Evolutionary conservation across 2,888 invertebrate species (phyloP), one percentile per base, ranked within the genome.

Genomic region (Dysmachus trigonus): DNA sequence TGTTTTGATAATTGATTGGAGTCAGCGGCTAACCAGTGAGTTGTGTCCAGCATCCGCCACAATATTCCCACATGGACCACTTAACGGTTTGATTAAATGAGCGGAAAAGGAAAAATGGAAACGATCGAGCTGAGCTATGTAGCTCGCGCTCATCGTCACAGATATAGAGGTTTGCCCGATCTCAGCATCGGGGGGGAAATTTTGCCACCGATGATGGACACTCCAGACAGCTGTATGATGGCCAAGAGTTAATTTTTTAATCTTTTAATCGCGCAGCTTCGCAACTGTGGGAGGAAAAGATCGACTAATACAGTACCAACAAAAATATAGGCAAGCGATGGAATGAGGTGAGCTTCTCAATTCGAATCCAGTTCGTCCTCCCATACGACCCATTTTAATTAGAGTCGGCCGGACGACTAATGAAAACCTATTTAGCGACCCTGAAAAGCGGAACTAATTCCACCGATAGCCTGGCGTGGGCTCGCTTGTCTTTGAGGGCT

Each of bases 61-160:
- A 86, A 86, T 86, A 81, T 86, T 86, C 86, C 86, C 86, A 86
- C 86, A 86, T 86, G 81, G 86, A 73, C 81, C 86, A 86, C 86
- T 86, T 86, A 86, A 86, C 81, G 81, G 27, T 72, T 85, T 85
- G 85, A 85, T 85, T 85, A 77, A 85, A 85, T 85, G 77, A 85
- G 83, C 83, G 83, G 83, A 83, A 83, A 77, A 47, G 83, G 62
- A 82, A 83, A 83, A 72, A 83, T 83, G 83, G 83, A 83, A 83
- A 41, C 72, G 53, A 22, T 33, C 33, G 27, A 79, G 22, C 41
- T 18, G 27, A 79, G 22, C 41, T 18, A 27, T 6, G n/a, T 15
- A 38, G 30, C 31, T 51, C 51, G 81, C 27, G 10, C 22, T 8
- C 22, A 38, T 13, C 35, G 7, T 15, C 38, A 18, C n/a, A 76